These are phyloP conservation scores for Drosophila ochracea DNA, from an alignment of 2,888 invertebrate species.

Conservation along the genomic window DNA sequence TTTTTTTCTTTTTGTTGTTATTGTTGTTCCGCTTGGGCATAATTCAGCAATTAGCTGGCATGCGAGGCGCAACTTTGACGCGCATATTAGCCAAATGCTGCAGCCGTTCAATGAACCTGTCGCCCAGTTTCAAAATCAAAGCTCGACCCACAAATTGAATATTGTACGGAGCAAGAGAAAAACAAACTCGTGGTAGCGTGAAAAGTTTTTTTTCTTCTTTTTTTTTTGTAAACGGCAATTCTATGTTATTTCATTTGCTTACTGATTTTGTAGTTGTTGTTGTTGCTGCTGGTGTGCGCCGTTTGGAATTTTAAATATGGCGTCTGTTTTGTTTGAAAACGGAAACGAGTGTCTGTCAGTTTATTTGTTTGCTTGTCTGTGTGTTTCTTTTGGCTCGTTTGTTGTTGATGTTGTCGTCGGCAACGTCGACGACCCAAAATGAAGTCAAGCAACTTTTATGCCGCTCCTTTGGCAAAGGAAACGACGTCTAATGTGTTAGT, in stretches of 20 bases:
- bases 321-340: slow-evolving; percentile 81
- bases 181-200: slow-evolving; percentile 50
- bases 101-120: slow-evolving; percentile 55
- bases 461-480: slow-evolving; percentile 70
- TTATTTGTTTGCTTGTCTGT: slow-evolving; percentile 73
- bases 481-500: slow-evolving; percentile 77
- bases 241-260: slow-evolving; percentile 72
- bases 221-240: slow-evolving; percentile 52
- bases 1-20: not conserved
- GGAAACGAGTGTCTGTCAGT: slow-evolving; percentile 81
- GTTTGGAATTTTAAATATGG: slow-evolving; percentile 81
- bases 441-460: slow-evolving; percentile 75
- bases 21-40: slow-evolving; percentile 35
- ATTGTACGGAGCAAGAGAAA: slow-evolving; percentile 24
- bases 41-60: slow-evolving; percentile 69
- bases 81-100: slow-evolving; percentile 34
- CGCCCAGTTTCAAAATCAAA: slow-evolving; percentile 54
- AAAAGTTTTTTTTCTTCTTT: slow-evolving; percentile 41
- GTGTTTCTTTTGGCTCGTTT: slow-evolving; percentile 35
- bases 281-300: slow-evolving; percentile 45
- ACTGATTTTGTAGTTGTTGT: slow-evolving; percentile 33
- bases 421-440: slow-evolving; percentile 71
- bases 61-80: slow-evolving; percentile 50
- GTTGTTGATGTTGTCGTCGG: slow-evolving; percentile 46
- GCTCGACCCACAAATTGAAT: slow-evolving; percentile 53